Conservation (phyloP, 1,140 invertebrate species). For the Ceratitis capitata region DNA sequence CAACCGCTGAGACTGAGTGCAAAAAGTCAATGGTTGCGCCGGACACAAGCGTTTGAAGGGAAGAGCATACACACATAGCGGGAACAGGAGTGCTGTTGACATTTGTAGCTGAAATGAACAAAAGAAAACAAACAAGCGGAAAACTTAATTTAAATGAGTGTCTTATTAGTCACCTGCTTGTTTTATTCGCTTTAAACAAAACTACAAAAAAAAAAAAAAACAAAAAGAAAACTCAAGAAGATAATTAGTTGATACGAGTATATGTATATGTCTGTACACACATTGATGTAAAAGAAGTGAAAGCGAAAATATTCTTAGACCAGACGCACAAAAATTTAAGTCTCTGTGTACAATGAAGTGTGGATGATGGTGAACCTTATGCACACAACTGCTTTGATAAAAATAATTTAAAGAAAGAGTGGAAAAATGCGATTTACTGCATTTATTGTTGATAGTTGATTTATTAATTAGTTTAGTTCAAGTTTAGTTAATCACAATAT, state of each 20-base stretch:
- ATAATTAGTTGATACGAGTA: background rate
- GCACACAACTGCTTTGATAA: background rate
- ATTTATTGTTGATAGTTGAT: conserved; percentile 33
- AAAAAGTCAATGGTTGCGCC: conserved; percentile 45
- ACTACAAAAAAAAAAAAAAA: no score
- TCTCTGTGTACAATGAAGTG: background rate
- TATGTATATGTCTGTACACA: background rate
- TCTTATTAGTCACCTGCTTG: background rate
- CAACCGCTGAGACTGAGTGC: conserved; percentile 42
- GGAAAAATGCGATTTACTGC: background rate
- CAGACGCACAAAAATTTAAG: background rate
- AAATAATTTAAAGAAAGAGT: conserved; percentile 1
- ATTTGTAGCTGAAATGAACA: conserved; percentile 1
- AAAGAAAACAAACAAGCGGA: background rate
- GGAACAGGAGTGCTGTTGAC: background rate
- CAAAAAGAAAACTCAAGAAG: background rate
- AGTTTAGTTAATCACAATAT: conserved; percentile 23
- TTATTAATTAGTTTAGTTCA: conserved; percentile 32
- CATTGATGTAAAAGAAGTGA: background rate
- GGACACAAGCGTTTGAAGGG: conserved; percentile 55
- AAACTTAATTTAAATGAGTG: background rate
- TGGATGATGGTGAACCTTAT: background rate
- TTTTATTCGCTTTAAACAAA: background rate
- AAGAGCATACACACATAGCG: no score
- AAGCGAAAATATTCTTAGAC: no score